A percentile compares a stretch with the other conserved stretches of the same genome.
Conservation (phyloP, 2,113 vertebrate species). For the Chaetops frenatus region DNA sequence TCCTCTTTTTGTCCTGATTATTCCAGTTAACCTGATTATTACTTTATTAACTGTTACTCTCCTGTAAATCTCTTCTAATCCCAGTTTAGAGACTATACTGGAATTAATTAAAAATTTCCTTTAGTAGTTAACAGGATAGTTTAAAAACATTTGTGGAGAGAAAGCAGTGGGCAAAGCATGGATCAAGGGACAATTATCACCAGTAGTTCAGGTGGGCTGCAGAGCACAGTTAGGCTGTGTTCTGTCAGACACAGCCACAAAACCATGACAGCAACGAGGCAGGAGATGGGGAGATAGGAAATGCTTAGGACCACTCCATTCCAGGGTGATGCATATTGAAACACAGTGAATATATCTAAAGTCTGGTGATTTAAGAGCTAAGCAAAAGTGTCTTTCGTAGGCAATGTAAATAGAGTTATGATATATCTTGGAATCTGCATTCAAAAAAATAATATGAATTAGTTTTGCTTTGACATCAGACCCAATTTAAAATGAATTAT, state of each 20-base stretch:
- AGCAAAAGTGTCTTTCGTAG: not conserved
- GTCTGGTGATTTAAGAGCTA: not conserved
- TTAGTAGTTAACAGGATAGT: not conserved
- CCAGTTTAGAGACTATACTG: not conserved
- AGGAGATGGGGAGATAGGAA: not conserved
- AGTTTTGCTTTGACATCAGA: not conserved
- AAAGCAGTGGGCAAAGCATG: not conserved
- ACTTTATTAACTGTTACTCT: not conserved
- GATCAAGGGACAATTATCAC: not conserved
- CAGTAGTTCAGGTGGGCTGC: not conserved
- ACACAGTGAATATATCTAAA: not conserved
- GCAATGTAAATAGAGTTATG: not conserved
- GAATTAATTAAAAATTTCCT: not conserved
- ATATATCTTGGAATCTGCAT: not conserved
- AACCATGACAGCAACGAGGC: not conserved
- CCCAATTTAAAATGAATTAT: not conserved
- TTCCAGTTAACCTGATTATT: not conserved
- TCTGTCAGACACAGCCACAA: not conserved
- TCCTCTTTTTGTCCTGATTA: not conserved
- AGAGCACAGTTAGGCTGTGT: not conserved
- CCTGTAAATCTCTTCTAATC: not conserved
- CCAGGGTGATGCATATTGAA: not conserved
- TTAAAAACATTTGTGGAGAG: not conserved
- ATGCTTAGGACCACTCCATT: not conserved
- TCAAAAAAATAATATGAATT: not conserved